Conservation (phyloP, 1,140 invertebrate species). For the Listronotus oregonensis region DNA sequence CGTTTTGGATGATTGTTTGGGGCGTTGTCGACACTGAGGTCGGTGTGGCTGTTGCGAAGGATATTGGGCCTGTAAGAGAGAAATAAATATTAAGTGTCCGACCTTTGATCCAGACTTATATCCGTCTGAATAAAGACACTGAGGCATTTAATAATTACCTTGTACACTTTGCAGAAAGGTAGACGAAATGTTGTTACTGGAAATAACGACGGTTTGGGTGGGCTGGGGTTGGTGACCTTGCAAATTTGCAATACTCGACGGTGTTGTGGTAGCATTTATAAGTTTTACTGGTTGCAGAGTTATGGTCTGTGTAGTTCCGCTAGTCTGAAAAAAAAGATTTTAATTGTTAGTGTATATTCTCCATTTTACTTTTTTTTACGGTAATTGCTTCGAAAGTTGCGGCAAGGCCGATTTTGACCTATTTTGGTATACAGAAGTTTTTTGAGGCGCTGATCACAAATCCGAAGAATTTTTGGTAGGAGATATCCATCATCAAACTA, state of each 20-base stretch:
- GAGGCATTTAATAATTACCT: neutral
- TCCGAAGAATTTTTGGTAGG: too few species aligned
- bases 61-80: slow-evolving; percentile 22
- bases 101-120: too few species aligned
- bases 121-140: too few species aligned
- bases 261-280: slow-evolving; percentile 11
- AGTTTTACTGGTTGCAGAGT: slow-evolving; percentile 26
- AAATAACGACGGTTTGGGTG: slow-evolving; percentile 35
- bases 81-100: too few species aligned
- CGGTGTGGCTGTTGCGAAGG: slow-evolving; percentile 23
- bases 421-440: too few species aligned
- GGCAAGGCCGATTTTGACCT: too few species aligned
- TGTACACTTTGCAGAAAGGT: slow-evolving; percentile 33
- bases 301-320: slow-evolving; percentile 19
- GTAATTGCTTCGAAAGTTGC: too few species aligned
- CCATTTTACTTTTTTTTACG: too few species aligned
- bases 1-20: slow-evolving; percentile 1
- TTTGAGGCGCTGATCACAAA: too few species aligned
- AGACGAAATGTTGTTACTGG: slow-evolving; percentile 37
- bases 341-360: too few species aligned
- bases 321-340: slow-evolving; percentile 17
- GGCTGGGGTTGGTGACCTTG: slow-evolving; percentile 14
- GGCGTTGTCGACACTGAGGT: slow-evolving; percentile 17
- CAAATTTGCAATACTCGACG: slow-evolving; percentile 9
- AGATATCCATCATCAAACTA: too few species aligned